Evolutionary conservation across 2,797 vertebrate genomes (phyloP).

Genomic region (Coluber constrictor): DNA sequence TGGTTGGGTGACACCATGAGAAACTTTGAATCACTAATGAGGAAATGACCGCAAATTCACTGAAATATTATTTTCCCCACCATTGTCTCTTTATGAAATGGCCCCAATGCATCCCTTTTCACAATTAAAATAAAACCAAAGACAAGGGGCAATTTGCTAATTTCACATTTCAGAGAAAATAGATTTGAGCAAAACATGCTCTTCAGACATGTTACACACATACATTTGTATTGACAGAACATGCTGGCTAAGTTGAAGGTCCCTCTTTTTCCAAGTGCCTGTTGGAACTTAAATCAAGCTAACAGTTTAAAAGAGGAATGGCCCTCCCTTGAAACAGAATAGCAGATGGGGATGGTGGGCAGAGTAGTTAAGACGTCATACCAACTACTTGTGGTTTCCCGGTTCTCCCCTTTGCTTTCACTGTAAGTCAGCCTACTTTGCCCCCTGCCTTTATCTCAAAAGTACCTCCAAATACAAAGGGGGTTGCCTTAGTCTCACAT

Average conservation of each 20-base stretch:
- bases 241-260: not conserved
- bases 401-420: not conserved
- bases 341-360: not conserved
- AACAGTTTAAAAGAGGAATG: not conserved
- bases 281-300: not conserved
- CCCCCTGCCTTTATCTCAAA: not conserved
- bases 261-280: not conserved
- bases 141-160: slow-evolving; percentile 43
- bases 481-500: not conserved
- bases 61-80: not conserved
- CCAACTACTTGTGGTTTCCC: not conserved
- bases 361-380: not conserved
- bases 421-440: no score
- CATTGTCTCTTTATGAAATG: not conserved
- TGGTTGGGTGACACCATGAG: not conserved
- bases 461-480: no score
- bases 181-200: not conserved
- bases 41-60: not conserved
- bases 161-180: not conserved
- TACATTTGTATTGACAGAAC: not conserved
- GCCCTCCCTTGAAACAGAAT: not conserved
- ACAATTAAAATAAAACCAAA: slow-evolving; percentile 1
- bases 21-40: not conserved
- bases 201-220: not conserved
- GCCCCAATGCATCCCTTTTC: not conserved